Conservation (phyloP, 1,140 invertebrate genomes). For the Acromyrmex charruanus region DNA sequence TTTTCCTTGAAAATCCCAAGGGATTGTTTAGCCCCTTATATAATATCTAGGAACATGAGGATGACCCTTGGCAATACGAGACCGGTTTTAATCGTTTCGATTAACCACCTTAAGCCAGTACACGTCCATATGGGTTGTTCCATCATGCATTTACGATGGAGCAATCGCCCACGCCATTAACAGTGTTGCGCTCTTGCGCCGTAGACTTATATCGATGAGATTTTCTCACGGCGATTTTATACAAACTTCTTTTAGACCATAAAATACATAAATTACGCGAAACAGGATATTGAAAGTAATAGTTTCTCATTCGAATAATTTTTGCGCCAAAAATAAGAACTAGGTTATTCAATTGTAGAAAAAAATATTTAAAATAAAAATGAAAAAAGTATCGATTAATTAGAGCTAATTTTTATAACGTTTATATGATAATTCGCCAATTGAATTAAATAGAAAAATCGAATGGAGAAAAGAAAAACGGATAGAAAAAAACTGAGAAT, state of each 20-base stretch:
- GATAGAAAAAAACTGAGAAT: neutral
- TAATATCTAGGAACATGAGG: constrained; percentile 17
- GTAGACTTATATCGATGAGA: neutral
- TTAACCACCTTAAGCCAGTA: constrained; percentile 67
- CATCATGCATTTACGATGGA: constrained; percentile 52
- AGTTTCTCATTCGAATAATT: neutral
- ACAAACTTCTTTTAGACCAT: neutral
- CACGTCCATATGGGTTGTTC: constrained; percentile 29
- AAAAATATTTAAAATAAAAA: constrained; percentile 4
- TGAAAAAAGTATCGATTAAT: neutral
- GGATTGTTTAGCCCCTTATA: neutral
- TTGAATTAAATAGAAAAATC: constrained; percentile 13
- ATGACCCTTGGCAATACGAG: constrained; percentile 68
- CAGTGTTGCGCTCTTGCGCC: constrained; percentile 16
- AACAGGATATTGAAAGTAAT: neutral
- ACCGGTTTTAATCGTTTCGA: constrained; percentile 79
- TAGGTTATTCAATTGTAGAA: neutral
- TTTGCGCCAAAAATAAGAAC: neutral
- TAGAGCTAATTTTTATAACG: neutral
- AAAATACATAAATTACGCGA: neutral
- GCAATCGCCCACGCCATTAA: constrained; percentile 29
- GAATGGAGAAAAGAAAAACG: neutral
- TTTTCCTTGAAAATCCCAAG: neutral
- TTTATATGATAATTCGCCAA: neutral
- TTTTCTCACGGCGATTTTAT: constrained; percentile 19